Conservation (phyloP, 2,888 invertebrate genomes). For the Gymnoscelis rufifasciata region DNA sequence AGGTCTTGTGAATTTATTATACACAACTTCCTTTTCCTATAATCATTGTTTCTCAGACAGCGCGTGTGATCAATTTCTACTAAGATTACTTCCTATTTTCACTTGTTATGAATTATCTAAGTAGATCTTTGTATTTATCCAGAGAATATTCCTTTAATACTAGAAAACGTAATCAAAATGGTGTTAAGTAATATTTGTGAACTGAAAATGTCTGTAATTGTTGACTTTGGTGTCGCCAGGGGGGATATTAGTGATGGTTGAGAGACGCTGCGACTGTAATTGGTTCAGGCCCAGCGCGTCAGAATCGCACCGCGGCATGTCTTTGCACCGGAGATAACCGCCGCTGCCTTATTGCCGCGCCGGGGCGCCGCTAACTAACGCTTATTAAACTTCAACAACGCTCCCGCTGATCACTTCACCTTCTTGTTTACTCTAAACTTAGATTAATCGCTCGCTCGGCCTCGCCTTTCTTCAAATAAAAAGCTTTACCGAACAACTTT, state of each 20-base stretch:
- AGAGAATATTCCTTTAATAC: neutral
- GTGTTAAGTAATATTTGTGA: constrained; percentile 7
- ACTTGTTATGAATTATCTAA: no score
- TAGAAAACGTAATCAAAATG: neutral
- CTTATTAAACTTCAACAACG: constrained; percentile 78
- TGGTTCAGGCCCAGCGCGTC: constrained; percentile 29
- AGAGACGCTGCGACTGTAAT: constrained; percentile 48
- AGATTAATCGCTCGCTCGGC: constrained; percentile 70
- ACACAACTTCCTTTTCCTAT: neutral
- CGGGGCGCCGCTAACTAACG: constrained; percentile 66
- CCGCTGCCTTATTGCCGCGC: constrained; percentile 62
- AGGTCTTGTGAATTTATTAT: no score
- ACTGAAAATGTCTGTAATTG: constrained; percentile 27
- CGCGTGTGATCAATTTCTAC: constrained; percentile 4
- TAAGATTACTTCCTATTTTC: constrained; percentile 16
- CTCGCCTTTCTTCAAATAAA: constrained; percentile 56
- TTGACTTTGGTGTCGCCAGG: constrained; percentile 20
- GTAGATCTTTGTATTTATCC: no score
- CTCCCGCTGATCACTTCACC: constrained; percentile 76
- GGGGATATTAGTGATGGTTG: constrained; percentile 35
- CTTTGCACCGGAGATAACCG: constrained; percentile 70
- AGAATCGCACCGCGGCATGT: constrained; percentile 21
- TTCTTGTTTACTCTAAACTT: constrained; percentile 76
- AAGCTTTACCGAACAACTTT: constrained; percentile 27
- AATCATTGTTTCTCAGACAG: constrained; percentile 6